Evolutionary conservation across 2,797 vertebrate genomes (phyloP), one percentile per base, ranked within the genome.

Genomic region (Margarornis squamiger): DNA sequence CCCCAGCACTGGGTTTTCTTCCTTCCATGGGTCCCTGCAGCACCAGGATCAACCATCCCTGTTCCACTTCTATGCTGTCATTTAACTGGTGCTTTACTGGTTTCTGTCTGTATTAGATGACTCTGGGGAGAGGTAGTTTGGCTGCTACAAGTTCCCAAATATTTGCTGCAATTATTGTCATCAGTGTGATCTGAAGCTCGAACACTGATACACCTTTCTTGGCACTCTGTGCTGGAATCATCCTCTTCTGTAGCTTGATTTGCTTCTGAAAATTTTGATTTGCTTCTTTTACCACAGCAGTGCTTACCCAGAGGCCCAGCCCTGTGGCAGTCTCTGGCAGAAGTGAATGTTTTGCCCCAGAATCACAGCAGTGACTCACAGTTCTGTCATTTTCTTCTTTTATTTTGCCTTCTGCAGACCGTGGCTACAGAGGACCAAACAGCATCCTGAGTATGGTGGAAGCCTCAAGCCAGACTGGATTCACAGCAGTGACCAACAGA

Each of bases 391-490:
- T n/a, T 24, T 83, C 45, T 45, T 65, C 16, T 73, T 4, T 55
- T 38, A 10, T 38, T 59, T 77, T 59, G 5, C 38, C 18, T 88
- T 39, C 93, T 94, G 46, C 93, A 98, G 97, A 95, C 97, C 5
- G n/a, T 96, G 71, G 61, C 95, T n/a, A 95, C 96, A 95, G 97
- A 97, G 23, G 94, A 97, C 14, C 96, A 97, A 20, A 22, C 97
- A 48, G 88, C 95, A 57, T 96, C 97, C 43, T 98, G 97, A 97
- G 87, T 5, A 3, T 21, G 30, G 41, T 20, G 58, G 86, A 52
- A 55, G 57, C 70, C 73, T 58, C 52, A 30, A 45, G 61, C 54
- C 76, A 49, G 77, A 30, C 83, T 11, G 29, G 57, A 76, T 86
- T 82, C 63, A 30, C 77, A 62, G 63, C 22, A 52, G 19, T 41